A percentile compares a stretch with the other conserved stretches of the same genome.
Conservation (phyloP, 2,797 vertebrate species). For the Apogon hyalosoma region DNA sequence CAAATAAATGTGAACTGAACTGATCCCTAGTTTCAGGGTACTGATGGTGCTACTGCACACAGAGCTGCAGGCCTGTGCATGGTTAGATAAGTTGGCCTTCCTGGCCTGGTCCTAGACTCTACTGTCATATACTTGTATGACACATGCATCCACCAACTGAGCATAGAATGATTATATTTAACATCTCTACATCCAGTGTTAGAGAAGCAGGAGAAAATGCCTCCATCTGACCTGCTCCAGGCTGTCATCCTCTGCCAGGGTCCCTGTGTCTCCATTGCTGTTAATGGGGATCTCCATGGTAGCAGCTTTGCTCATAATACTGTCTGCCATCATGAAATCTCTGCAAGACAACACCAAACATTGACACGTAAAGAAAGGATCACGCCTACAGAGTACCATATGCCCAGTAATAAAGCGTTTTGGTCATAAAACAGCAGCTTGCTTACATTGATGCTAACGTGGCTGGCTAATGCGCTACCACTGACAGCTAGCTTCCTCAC, state of each 20-base stretch:
- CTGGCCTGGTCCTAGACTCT: conserved; percentile 7
- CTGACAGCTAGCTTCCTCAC: conserved; percentile 68
- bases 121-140: background rate
- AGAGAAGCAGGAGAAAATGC: background rate
- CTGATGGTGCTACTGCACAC: conserved; percentile 7
- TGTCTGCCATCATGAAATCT: conserved; percentile 89
- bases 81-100: conserved; percentile 50
- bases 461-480: conserved; percentile 33
- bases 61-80: conserved; percentile 56
- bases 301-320: conserved; percentile 95
- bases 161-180: background rate
- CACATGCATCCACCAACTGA: background rate
- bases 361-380: background rate
- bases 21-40: background rate
- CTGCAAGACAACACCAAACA: conserved; percentile 66
- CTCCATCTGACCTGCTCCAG: conserved; percentile 91
- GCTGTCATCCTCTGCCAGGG: conserved; percentile 91
- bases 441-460: conserved; percentile 50
- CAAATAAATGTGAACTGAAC: too few species aligned
- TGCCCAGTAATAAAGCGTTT: background rate
- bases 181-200: background rate
- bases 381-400: background rate
- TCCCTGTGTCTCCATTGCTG: conserved; percentile 92
- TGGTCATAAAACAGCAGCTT: background rate
- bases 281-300: conserved; percentile 99